Evolutionary conservation across 92 coral and sea anemone genomes (phyloP), one percentile per base, ranked within the genome.

Genomic region (Actinostola sp.): DNA sequence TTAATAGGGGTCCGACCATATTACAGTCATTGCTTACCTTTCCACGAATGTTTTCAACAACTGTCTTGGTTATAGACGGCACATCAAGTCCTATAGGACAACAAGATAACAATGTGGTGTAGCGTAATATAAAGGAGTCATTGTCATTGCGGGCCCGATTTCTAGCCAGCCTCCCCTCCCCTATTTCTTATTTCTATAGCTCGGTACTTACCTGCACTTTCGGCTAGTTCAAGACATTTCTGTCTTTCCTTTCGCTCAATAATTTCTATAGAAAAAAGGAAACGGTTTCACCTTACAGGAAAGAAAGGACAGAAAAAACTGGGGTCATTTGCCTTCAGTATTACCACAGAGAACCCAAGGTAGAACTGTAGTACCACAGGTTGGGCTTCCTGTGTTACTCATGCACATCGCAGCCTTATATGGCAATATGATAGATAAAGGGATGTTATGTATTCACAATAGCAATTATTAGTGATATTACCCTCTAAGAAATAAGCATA

Each of bases 401-500:
- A n/a, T n/a, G n/a, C n/a, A n/a, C n/a, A n/a, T n/a, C n/a, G n/a
- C n/a, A n/a, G n/a, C n/a, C n/a, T n/a, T n/a, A n/a, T n/a, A n/a
- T n/a, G n/a, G n/a, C n/a, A n/a, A n/a, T n/a, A n/a, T n/a, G n/a
- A n/a, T n/a, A n/a, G n/a, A n/a, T n/a, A n/a, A n/a, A n/a, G n/a
- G n/a, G n/a, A n/a, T n/a, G n/a, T n/a, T n/a, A n/a, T n/a, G n/a
- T n/a, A n/a, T n/a, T n/a, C n/a, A n/a, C n/a, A n/a, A n/a, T n/a
- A n/a, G n/a, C n/a, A n/a, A n/a, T n/a, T n/a, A n/a, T n/a, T n/a
- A n/a, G n/a, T n/a, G n/a, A n/a, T n/a, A n/a, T n/a, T 78, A 95
- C 99, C 97, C 78, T 95, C 99, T 34, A 94, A 83, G 59, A 94
- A 94, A 57, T 76, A 84, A 5, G 99, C 97, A 46, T 95, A 95